A percentile compares a stretch with the other conserved stretches of the same genome.
Evolutionary conservation across 2,888 invertebrate genomes (phyloP).

Genomic region (Hypselothyrea guttata): DNA sequence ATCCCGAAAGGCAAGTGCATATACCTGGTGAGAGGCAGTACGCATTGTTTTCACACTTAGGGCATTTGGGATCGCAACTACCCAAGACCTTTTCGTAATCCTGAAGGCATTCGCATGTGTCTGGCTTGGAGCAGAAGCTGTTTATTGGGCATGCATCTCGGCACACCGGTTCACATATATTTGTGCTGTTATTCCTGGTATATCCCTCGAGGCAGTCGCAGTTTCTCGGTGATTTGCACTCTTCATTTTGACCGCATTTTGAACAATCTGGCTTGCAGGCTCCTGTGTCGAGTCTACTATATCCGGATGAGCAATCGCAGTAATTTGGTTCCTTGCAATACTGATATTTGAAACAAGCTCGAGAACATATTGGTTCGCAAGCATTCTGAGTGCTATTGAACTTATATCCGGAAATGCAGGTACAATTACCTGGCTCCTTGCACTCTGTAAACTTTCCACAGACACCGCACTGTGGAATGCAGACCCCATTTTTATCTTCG

Average conservation of each 20-base stretch:
- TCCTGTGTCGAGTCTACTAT: too few species aligned
- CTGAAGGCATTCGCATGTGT: constrained; percentile 1
- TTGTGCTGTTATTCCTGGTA: neutral
- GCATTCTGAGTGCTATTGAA: neutral
- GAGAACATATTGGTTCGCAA: constrained; percentile 15
- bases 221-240: too few species aligned
- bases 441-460: too few species aligned
- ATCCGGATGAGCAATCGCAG: constrained; percentile 14
- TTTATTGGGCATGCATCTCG: neutral
- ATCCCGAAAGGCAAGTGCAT: constrained; percentile 57
- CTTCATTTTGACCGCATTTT: too few species aligned
- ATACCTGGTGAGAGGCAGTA: constrained; percentile 68
- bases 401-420: too few species aligned
- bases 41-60: constrained; percentile 58
- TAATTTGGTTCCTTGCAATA: neutral
- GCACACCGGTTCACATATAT: constrained; percentile 17
- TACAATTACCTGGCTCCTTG: too few species aligned
- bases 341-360: constrained; percentile 4
- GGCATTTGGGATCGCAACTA: constrained; percentile 23
- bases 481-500: too few species aligned
- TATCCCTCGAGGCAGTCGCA: neutral
- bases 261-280: too few species aligned
- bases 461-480: too few species aligned
- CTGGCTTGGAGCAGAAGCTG: constrained; percentile 16
- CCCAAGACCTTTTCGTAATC: constrained; percentile 9